Percentiles rank a stretch among this genome's conserved stretches.
phyloP scores from a whole-genome alignment of 1,140 invertebrate genomes.

The Odontomachus brunneus region DNA sequence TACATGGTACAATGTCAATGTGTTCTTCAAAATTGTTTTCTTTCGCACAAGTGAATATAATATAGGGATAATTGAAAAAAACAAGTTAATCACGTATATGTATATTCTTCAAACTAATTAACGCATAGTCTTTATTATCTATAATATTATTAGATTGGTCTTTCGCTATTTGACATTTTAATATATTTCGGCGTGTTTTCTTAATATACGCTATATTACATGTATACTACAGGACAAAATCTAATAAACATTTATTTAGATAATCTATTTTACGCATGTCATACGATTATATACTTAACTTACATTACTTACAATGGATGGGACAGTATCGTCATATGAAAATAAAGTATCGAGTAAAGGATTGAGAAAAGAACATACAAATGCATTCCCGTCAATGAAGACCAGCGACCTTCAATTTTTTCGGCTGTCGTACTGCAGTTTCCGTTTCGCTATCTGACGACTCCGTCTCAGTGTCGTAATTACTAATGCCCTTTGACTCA shows the following conservation, averaged over 20 bases:
- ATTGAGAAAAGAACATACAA: neutral
- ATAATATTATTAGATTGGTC: too few species aligned
- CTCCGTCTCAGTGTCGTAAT: conserved; percentile 86
- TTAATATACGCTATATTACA: conserved; percentile 10
- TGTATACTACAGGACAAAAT: conserved; percentile 18
- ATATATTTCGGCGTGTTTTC: too few species aligned
- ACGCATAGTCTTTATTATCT: too few species aligned
- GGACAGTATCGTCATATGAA: conserved; percentile 9
- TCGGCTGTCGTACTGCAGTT: conserved; percentile 83
- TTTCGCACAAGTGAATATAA: too few species aligned
- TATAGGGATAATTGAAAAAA: too few species aligned
- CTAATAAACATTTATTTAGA: conserved; percentile 5
- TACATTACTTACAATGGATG: conserved; percentile 8
- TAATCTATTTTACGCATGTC: conserved; percentile 21
- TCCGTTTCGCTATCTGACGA: conserved; percentile 85
- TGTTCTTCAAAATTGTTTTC: too few species aligned
- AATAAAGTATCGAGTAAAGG: conserved; percentile 25
- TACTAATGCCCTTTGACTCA: conserved; percentile 80
- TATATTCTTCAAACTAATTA: too few species aligned
- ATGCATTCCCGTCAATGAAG: conserved; percentile 69
- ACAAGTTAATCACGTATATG: too few species aligned
- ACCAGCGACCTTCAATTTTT: conserved; percentile 84
- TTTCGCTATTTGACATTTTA: too few species aligned
- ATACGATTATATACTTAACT: neutral
- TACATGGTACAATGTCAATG: too few species aligned